Evolutionary conservation across 2,113 vertebrate genomes (phyloP), one percentile per base, ranked within the genome.

Genomic region (Vulpes ferrilata): DNA sequence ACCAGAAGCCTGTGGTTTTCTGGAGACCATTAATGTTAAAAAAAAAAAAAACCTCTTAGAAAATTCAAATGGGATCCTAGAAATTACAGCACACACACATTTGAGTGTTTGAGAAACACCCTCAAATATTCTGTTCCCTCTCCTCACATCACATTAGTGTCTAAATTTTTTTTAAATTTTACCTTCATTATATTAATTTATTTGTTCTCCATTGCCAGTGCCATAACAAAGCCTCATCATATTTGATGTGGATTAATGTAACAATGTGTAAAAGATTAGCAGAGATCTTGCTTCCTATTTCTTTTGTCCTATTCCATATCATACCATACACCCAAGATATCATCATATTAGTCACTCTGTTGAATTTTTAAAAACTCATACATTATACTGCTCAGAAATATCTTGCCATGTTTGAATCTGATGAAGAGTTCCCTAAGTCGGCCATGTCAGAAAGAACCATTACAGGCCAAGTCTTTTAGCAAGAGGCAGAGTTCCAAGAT

Each of bases 141-240:
- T 16, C 59, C 15, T 87, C 22, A 64, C 10, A 87, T 85, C 90
- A 90, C 82, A 74, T 71, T 97, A 59, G 12, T 64, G 30, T 95
- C 57, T 93, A 81, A 57, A 11, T 76, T 57, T 32, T 32, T 93
- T 93, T 85, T 59, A 22, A 9, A 79, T 57, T 86, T 90, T 76
- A 83, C n/a, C 32, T 92, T 65, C 53, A 25, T 88, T 65, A 81
- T 23, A 51, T 88, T 74, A 95, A 67, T 87, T 53, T 82, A 12
- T 25, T 93, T 64, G 35, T 79, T 93, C 32, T 80, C 48, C 59
- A 84, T 48, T 69, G 16, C 17, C 20, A 88, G 15, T 78, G 30
- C 43, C 13, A 82, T 51, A 80, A 59, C 53, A 55, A 82, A 90
- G 51, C 20, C 17, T 71, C 32, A 80, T 59, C 62, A 88, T 25